These are phyloP conservation scores for Argyresthia albistria DNA, from an alignment of 2,888 invertebrate genomes.

Conservation along the genomic window DNA sequence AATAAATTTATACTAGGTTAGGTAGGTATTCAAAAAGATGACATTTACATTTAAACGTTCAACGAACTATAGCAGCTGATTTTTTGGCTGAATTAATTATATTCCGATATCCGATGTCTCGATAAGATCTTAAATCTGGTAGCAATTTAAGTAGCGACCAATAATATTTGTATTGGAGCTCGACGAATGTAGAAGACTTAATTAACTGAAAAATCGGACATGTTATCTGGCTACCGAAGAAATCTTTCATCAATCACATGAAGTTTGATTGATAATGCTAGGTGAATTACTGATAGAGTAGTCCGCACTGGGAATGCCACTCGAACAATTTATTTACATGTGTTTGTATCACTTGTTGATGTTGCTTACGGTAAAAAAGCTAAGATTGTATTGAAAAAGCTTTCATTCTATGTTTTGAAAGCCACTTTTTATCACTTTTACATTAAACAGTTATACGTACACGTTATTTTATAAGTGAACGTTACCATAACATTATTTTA, in stretches of 20 bases:
- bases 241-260: conserved; percentile 65
- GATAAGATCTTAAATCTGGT: conserved; percentile 2
- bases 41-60: neutral
- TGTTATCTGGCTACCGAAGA: conserved; percentile 66
- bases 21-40: neutral
- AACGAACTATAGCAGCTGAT: neutral
- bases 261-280: conserved; percentile 65
- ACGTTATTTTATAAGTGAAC: no score
- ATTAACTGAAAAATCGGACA: conserved; percentile 60
- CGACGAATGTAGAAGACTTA: conserved; percentile 49
- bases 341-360: conserved; percentile 67
- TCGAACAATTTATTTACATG: conserved; percentile 68
- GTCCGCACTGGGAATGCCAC: conserved; percentile 54
- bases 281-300: conserved; percentile 69
- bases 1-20: no score
- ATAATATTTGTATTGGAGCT: conserved; percentile 13
- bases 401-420: no score
- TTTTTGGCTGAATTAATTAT: neutral
- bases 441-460: no score
- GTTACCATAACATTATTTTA: no score
- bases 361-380: conserved; percentile 42
- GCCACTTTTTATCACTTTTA: no score
- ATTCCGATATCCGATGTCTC: neutral
- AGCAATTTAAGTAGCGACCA: neutral
- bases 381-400: no score